A percentile compares a stretch with the other conserved stretches of the same genome.
These are phyloP conservation scores for Oscheius sp. DNA, from an alignment of 2,888 invertebrate genomes.

Conservation along the genomic window DNA sequence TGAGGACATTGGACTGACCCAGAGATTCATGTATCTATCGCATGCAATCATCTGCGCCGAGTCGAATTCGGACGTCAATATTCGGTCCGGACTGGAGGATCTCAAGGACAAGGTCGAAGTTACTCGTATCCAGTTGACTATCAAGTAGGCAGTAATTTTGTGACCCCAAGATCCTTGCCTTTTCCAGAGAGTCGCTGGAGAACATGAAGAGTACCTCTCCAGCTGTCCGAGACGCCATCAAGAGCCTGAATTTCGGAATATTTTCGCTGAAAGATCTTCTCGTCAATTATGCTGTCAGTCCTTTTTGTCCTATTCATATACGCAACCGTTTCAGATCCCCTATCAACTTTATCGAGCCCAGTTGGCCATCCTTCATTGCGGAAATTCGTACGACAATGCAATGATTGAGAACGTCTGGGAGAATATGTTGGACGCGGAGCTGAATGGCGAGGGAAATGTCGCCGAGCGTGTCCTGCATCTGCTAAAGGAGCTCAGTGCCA, in stretches of 20 bases:
- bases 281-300: conserved; percentile 43
- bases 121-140: conserved; percentile 80
- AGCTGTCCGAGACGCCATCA: conserved; percentile 34
- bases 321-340: conserved; percentile 38
- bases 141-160: conserved; percentile 44
- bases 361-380: conserved; percentile 92
- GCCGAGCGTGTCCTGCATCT: conserved; percentile 26
- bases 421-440: conserved; percentile 79
- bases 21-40: conserved; percentile 90
- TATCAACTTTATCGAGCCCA: conserved; percentile 82
- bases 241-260: conserved; percentile 46
- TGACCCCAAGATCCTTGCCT: not conserved
- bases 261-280: conserved; percentile 50
- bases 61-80: conserved; percentile 77
- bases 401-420: conserved; percentile 92
- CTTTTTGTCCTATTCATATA: not conserved
- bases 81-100: conserved; percentile 85
- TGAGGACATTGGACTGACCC: conserved; percentile 82
- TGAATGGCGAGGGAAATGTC: conserved; percentile 29
- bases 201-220: not conserved
- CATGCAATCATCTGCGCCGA: conserved; percentile 95
- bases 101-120: conserved; percentile 93
- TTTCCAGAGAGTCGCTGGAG: conserved; percentile 23
- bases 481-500: conserved; percentile 43
- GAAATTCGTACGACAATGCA: conserved; percentile 88